phyloP scores from a whole-genome alignment of 2,113 vertebrate genomes.

The Gambusia holbrooki region DNA sequence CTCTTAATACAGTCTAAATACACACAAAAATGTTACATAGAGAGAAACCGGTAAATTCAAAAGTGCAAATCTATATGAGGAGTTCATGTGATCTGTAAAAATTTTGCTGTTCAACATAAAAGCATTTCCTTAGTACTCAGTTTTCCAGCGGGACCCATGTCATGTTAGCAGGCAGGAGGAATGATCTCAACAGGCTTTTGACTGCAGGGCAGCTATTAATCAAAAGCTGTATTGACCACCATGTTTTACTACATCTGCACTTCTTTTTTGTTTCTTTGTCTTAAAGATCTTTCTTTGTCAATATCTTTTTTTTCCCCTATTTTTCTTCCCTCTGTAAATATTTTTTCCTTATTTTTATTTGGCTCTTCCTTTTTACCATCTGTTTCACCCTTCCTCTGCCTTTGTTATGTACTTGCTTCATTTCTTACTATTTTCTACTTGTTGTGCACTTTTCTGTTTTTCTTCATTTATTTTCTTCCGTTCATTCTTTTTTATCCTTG shows the following conservation, averaged over 20 bases:
- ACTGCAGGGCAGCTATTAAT: slow-evolving; percentile 55
- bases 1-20: background rate
- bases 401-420: background rate
- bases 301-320: background rate
- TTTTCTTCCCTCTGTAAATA: background rate
- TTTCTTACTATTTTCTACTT: background rate
- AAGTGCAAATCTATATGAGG: slow-evolving; percentile 4
- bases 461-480: background rate
- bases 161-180: slow-evolving; percentile 35
- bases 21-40: slow-evolving; percentile 13
- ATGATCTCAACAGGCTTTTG: slow-evolving; percentile 48
- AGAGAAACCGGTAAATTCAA: slow-evolving; percentile 25
- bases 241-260: slow-evolving; percentile 4
- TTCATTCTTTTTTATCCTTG: background rate
- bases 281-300: background rate
- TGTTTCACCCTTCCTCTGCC: too few species aligned
- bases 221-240: slow-evolving; percentile 59
- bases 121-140: slow-evolving; percentile 50
- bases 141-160: slow-evolving; percentile 41
- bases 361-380: too few species aligned
- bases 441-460: background rate
- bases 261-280: background rate
- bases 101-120: slow-evolving; percentile 27
- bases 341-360: too few species aligned
- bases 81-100: slow-evolving; percentile 31